These are phyloP conservation scores for Priocnemis perturbator DNA, from an alignment of 2,888 invertebrate species.

Conservation along the genomic window DNA sequence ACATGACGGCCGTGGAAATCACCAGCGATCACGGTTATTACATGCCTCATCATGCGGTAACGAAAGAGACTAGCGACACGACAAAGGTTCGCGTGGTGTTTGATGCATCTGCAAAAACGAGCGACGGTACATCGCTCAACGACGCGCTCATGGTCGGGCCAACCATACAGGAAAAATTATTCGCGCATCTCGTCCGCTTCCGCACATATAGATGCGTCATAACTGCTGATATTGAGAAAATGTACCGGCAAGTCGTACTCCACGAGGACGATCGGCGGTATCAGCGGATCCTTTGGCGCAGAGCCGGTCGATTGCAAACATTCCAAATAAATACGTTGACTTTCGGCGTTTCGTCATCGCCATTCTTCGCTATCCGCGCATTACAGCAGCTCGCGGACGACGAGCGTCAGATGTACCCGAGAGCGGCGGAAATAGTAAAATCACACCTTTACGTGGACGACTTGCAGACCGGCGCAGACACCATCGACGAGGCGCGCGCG, in stretches of 20 bases:
- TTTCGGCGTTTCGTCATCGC: too few relatives aligned
- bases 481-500: conserved; percentile 19
- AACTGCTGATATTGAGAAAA: conserved; percentile 25
- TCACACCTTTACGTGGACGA: conserved; percentile 43
- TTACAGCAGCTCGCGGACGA: too few relatives aligned
- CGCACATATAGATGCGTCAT: conserved; percentile 20
- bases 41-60: conserved; percentile 13
- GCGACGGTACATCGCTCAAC: conserved; percentile 10
- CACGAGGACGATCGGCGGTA: conserved; percentile 22
- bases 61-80: neutral
- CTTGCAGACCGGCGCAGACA: conserved; percentile 31
- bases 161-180: conserved; percentile 4
- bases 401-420: conserved; percentile 18
- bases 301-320: conserved; percentile 15
- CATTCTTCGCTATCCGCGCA: conserved; percentile 49
- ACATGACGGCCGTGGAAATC: neutral
- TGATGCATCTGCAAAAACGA: conserved; percentile 8
- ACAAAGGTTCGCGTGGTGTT: conserved; percentile 18
- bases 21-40: neutral
- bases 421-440: conserved; percentile 26
- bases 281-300: conserved; percentile 35
- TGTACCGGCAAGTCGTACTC: conserved; percentile 25
- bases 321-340: conserved; percentile 36
- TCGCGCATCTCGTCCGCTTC: conserved; percentile 19
- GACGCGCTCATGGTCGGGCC: conserved; percentile 12